phyloP scores from a whole-genome alignment of 2,888 invertebrate genomes.

The Dynastes grantii region DNA sequence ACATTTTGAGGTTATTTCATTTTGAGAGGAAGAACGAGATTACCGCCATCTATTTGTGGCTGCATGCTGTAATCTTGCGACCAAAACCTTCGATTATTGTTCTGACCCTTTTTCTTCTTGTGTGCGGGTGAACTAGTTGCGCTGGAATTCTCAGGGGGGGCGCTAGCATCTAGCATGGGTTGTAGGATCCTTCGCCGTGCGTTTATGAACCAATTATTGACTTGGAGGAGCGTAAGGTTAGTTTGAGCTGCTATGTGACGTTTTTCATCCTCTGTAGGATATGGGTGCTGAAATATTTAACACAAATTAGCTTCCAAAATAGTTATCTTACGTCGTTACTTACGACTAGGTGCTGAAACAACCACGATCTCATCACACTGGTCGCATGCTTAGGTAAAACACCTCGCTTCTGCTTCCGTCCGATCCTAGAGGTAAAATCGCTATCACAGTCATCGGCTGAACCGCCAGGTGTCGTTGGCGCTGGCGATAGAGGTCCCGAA shows the following conservation, averaged over 20 bases:
- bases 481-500: constrained; percentile 75
- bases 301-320: too few relatives aligned
- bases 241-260: constrained; percentile 91
- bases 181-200: constrained; percentile 92
- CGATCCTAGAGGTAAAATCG: constrained; percentile 70
- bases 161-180: constrained; percentile 89
- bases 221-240: constrained; percentile 88
- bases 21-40: neutral
- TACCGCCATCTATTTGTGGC: constrained; percentile 77
- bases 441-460: constrained; percentile 75
- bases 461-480: constrained; percentile 76
- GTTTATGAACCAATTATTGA: constrained; percentile 96
- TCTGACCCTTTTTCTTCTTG: constrained; percentile 75
- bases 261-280: constrained; percentile 96
- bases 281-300: constrained; percentile 82
- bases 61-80: constrained; percentile 78
- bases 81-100: constrained; percentile 82
- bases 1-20: constrained; percentile 4
- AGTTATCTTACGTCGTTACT: constrained; percentile 65
- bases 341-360: constrained; percentile 96
- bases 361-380: constrained; percentile 96
- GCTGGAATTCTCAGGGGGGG: constrained; percentile 65
- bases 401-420: constrained; percentile 85
- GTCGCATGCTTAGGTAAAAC: constrained; percentile 97
- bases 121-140: constrained; percentile 61